Percentiles rank a stretch among this genome's conserved stretches.
phyloP scores from a whole-genome alignment of 2,113 vertebrate genomes.

The Hippolais icterina region DNA sequence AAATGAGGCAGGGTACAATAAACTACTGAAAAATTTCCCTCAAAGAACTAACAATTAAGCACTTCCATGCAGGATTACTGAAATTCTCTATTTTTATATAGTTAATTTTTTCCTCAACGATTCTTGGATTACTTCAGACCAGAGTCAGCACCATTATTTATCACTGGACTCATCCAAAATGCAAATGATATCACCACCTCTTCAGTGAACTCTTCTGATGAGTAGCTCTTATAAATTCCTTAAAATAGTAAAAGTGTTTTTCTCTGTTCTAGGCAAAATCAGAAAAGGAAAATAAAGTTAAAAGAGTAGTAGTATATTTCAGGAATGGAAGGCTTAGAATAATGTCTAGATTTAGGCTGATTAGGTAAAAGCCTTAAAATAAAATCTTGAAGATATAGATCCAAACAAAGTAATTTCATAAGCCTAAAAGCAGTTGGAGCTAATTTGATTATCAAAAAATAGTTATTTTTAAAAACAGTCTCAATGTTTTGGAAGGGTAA shows the following conservation, averaged over 20 bases:
- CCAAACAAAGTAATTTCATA: not conserved
- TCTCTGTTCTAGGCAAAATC: not conserved
- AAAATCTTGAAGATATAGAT: not conserved
- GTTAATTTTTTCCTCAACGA: not conserved
- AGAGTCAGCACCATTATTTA: not conserved
- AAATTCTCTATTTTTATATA: not conserved
- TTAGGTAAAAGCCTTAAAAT: not conserved
- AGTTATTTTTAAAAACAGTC: not conserved
- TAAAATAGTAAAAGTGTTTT: not conserved
- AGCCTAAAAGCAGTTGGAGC: not conserved
- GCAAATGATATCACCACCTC: not conserved
- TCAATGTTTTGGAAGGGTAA: not conserved
- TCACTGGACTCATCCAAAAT: not conserved
- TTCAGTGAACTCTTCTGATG: not conserved
- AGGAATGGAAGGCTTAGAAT: not conserved
- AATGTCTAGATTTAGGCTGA: not conserved
- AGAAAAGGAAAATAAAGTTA: not conserved
- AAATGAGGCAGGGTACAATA: not conserved
- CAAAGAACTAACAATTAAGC: not conserved
- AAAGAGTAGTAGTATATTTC: not conserved
- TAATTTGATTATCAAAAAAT: not conserved
- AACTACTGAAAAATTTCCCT: not conserved
- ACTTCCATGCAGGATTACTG: not conserved
- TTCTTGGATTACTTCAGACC: not conserved
- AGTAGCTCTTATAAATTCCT: not conserved